These are phyloP conservation scores for Ceyx erithaca DNA, from an alignment of 2,797 vertebrate species.

Conservation along the genomic window DNA sequence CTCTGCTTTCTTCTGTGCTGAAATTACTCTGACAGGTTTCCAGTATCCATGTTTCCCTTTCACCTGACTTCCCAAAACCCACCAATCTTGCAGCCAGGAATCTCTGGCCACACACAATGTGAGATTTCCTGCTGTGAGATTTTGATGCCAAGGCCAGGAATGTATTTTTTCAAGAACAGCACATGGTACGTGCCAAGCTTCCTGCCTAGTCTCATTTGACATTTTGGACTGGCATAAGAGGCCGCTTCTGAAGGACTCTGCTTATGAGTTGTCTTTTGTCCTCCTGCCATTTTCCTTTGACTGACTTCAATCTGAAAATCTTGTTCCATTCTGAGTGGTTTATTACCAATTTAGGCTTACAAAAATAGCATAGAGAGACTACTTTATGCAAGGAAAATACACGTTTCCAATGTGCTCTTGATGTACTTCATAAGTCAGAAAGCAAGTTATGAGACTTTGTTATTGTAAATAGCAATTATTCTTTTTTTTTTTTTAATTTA, in stretches of 20 bases:
- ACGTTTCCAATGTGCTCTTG: not conserved
- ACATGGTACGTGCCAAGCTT: not conserved
- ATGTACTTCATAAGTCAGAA: not conserved
- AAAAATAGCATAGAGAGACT: not conserved
- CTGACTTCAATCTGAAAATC: not conserved
- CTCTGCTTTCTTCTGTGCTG: not conserved
- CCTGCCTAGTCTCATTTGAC: not conserved
- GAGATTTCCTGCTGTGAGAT: constrained; percentile 3
- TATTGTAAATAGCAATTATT: not conserved
- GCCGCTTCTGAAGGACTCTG: not conserved
- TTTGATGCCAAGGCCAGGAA: constrained; percentile 16
- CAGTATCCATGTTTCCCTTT: not conserved
- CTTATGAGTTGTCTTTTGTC: not conserved
- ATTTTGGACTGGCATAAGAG: not conserved
- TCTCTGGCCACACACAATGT: not conserved
- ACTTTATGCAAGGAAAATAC: not conserved
- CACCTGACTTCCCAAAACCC: not conserved
- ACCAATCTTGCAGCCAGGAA: not conserved
- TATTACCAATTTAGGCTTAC: not conserved
- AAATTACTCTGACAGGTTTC: not conserved
- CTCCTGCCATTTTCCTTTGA: constrained; percentile 1
- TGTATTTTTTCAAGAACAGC: constrained; percentile 21
- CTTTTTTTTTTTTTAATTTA: not conserved
- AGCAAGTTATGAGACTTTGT: not conserved
- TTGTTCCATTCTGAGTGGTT: not conserved